Evolutionary conservation across 2,113 vertebrate genomes (phyloP), one percentile per base, ranked within the genome.

Genomic region (Psettodes erumei): DNA sequence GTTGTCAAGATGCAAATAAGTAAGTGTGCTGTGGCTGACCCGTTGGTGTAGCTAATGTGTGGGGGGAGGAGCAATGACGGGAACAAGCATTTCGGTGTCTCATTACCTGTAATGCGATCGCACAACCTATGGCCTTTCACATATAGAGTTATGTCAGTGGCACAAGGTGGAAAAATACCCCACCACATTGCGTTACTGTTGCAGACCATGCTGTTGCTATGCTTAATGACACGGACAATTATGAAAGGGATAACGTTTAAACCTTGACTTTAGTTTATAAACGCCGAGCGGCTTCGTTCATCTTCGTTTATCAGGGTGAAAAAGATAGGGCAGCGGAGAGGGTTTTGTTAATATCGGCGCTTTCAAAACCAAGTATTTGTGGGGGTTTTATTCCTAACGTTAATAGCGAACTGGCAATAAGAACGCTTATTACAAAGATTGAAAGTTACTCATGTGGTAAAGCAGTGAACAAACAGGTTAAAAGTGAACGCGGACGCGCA

Each of bases 61-160:
- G 60, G 71, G 73, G n/a, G 72, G 64, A 58, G 71, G 61, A 77
- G 62, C 42, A 50, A 3, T 75, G 75, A 82, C 28, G 45, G 75
- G 56, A 77, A 75, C 62, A 81, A 77, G 76, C 64, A 75, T n/a
- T 42, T 69, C 48, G 38, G 90, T 91, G 71, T 92, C 83, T 82
- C 60, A 66, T 91, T 92, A 90, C 88, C 66, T 88, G 89, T 84
- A 92, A 93, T 67, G 64, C 77, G 90, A 94, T 86, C 79, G 60
- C 74, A 63, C 28, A 13, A 40, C 37, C 51, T 68, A 25, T 55
- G 40, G 53, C 12, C 38, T 75, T 77, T 71, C 35, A 75, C 45
- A 27, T 32, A 42, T 6, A 48, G n/a, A 51, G 32, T 21, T 40
- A 59, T 35, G 54, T 28, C 25, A 19, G 1, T n/a, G 23, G 13